Evolutionary conservation across 2,797 vertebrate species (phyloP), one percentile per base, ranked within the genome.

Genomic region (Macropus fuliginosus): DNA sequence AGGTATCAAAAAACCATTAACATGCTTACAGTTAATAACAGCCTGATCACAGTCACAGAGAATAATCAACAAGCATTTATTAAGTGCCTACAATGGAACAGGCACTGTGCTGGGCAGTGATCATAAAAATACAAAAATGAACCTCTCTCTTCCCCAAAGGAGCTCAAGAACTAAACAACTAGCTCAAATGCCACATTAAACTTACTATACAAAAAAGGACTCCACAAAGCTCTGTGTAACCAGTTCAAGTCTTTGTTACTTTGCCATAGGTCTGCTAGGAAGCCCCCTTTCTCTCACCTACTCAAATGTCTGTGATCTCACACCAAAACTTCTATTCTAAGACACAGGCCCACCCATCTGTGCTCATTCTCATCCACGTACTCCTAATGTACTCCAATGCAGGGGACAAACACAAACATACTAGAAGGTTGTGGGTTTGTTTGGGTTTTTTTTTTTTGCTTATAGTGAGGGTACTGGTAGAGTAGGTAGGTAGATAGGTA

Each of bases 1-100:
- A 97, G 96, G 96, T 95, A 98, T 97, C 96, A 97, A 98, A 98
- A 81, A 97, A 92, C 95, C 50, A 97, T 94, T 93, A 96, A 97
- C 50, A 95, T 91, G 97, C 94, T 96, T 97, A 96, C 96, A 98
- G 94, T 95, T 98, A 97, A 98, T 98, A 98, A 98, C 55, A 94
- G 56, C 40, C 93, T 89, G 81, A 96, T 90, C 0, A 46, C 2
- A 81, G 9, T 2, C 40, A 24, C 74, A 81, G 74, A 81, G 40
- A 81, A 81, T 74, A 40, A 74, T 81, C 40, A 81, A 4, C 21
- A 46, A 46, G 66, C n/a, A 46, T 46, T 81, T 81, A 81, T 46
- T 46, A 81, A 81, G 21, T 81, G 21, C 40, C 40, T 27, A 46
- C 9, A 24, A 81, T 46, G 8, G n/a, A 0, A 24, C 0, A 10